Conservation (phyloP, 2,888 invertebrate genomes). For the Melieria omissa region DNA sequence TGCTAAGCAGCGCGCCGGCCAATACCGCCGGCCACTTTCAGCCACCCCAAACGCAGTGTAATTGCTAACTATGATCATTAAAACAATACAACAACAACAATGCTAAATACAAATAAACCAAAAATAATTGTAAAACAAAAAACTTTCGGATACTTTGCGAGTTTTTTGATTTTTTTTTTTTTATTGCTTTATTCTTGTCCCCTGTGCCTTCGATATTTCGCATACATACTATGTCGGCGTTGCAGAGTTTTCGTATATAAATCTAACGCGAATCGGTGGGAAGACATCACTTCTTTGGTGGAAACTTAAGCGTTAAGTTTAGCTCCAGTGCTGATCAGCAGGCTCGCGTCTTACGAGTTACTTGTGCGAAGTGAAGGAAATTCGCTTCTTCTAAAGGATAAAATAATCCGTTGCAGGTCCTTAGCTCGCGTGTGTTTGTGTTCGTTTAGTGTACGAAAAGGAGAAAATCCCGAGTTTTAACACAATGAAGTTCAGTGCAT, state of each 20-base stretch:
- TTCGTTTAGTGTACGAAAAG: background rate
- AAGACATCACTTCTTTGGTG: conserved; percentile 67
- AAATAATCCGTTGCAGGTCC: conserved; percentile 17
- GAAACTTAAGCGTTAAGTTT: conserved; percentile 67
- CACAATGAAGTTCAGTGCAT: conserved; percentile 58
- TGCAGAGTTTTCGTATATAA: conserved; percentile 60
- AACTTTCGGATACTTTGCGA: conserved; percentile 42
- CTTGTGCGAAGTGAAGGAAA: conserved; percentile 12
- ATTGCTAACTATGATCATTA: conserved; percentile 11
- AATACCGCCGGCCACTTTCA: background rate
- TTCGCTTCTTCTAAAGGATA: conserved; percentile 40
- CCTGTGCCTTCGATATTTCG: conserved; percentile 44
- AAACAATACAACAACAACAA: background rate
- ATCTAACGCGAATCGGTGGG: conserved; percentile 62
- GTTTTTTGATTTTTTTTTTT: conserved; percentile 41
- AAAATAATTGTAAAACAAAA: background rate
- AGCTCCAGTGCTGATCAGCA: conserved; percentile 64
- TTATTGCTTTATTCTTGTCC: conserved; percentile 29
- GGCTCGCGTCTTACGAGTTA: conserved; percentile 44
- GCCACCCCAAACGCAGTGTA: conserved; percentile 13
- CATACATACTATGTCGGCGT: conserved; percentile 38
- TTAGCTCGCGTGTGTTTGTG: conserved; percentile 17
- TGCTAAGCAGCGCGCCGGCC: conserved; percentile 50
- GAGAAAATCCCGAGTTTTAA: background rate
- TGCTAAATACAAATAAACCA: background rate